Evolutionary conservation across 2,888 invertebrate genomes (phyloP).

Genomic region (Catocala nupta): DNA sequence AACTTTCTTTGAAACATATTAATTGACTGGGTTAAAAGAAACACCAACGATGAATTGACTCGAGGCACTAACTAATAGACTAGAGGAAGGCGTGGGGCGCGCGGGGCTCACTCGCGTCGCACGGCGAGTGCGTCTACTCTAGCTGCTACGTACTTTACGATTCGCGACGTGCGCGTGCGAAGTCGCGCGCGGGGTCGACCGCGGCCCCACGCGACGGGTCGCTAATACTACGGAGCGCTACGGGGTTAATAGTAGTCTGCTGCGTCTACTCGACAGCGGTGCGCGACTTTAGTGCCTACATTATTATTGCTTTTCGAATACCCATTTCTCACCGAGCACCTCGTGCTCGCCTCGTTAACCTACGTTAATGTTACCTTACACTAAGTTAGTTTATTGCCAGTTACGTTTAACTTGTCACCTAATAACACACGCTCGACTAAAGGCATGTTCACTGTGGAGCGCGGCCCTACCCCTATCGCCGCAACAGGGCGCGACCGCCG

Average conservation of each 20-base stretch:
- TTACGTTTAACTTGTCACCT: slow-evolving; percentile 77
- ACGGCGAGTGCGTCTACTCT: slow-evolving; percentile 34
- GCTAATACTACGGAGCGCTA: slow-evolving; percentile 67
- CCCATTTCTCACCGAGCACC: slow-evolving; percentile 85
- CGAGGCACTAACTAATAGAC: slow-evolving; percentile 77
- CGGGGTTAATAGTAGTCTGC: slow-evolving; percentile 63
- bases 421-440: slow-evolving; percentile 77
- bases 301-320: slow-evolving; percentile 88
- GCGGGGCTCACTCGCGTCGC: slow-evolving; percentile 33
- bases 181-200: not conserved
- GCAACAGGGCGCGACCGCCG: slow-evolving; percentile 60
- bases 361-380: slow-evolving; percentile 75
- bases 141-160: slow-evolving; percentile 46
- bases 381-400: slow-evolving; percentile 84
- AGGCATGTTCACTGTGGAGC: slow-evolving; percentile 77
- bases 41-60: slow-evolving; percentile 78
- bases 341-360: slow-evolving; percentile 75
- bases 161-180: slow-evolving; percentile 24
- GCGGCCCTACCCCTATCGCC: slow-evolving; percentile 66
- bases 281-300: slow-evolving; percentile 83
- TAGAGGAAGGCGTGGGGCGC: slow-evolving; percentile 53
- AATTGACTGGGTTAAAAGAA: slow-evolving; percentile 83
- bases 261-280: slow-evolving; percentile 78
- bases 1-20: slow-evolving; percentile 54
- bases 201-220: slow-evolving; percentile 32